phyloP scores from a whole-genome alignment of 2,888 invertebrate species.

The Cistogaster globosa region DNA sequence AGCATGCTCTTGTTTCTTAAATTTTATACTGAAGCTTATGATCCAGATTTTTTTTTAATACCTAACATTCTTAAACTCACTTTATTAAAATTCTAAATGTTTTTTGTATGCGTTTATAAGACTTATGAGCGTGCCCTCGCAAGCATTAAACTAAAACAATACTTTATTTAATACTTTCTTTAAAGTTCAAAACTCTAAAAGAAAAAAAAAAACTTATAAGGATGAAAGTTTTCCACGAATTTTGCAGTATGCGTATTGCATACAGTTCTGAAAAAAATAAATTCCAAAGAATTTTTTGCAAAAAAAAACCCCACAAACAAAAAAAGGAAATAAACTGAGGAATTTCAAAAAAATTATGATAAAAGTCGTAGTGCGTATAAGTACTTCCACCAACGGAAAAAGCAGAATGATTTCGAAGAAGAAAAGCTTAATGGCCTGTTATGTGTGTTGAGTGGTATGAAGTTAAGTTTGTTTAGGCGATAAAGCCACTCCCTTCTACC shows the following conservation, averaged over 20 bases:
- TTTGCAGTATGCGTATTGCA: conserved; percentile 19
- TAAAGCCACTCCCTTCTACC: conserved; percentile 48
- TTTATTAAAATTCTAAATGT: no score
- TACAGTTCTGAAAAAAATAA: conserved; percentile 10
- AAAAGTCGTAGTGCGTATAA: conserved; percentile 5
- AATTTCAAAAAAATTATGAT: conserved; percentile 55
- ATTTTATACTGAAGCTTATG: no score
- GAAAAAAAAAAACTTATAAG: background rate
- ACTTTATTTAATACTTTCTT: background rate
- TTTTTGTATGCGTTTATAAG: no score
- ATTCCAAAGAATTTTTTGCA: conserved; percentile 52
- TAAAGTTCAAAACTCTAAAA: conserved; percentile 13
- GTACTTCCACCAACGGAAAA: conserved; percentile 28
- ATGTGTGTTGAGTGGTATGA: background rate
- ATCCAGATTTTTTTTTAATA: no score
- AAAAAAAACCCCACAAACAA: background rate
- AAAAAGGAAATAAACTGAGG: conserved; percentile 42
- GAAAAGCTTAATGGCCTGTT: conserved; percentile 25
- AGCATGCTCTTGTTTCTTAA: no score
- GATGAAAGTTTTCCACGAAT: conserved; percentile 47
- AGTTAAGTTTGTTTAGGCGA: conserved; percentile 31
- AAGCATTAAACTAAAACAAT: no score
- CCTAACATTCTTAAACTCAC: no score
- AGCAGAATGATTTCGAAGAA: conserved; percentile 8
- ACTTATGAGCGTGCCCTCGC: no score